Base-by-base conservation (phyloP, 2,888 invertebrate species). In the Mythimna impura region DNA sequence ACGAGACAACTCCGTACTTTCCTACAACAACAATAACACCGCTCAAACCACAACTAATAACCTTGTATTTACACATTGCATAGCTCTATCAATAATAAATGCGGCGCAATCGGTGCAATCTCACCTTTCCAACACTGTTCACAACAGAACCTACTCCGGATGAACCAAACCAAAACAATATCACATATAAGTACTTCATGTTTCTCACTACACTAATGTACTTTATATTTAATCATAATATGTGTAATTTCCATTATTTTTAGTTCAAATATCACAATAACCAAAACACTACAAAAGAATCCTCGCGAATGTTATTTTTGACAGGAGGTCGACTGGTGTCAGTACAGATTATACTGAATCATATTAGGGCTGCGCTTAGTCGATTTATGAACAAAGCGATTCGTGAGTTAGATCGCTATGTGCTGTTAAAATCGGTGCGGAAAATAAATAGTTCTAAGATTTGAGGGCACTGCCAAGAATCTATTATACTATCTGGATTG, bases 1-100 rank as follows among this genome's bases (percentile, higher is more conserved):
- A 78, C 97, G 96, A 61, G 97, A 97, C 86, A 98, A 90, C 88
- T 97, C 98, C 8, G 97, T 97, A 88, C 94, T 97, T 84, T 96
- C 96, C 96, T 96, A 91, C 64, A 94, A 93, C 88, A 90, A 86
- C 79, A 76, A 84, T 77, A 81, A n/a, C 62, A 71, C 78, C 34
- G 52, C 70, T 75, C 50, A 73, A 65, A 69, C 75, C 60, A 62
- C 65, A 70, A 76, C 30, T 55, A 71, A 52, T 65, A 73, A 81
- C 79, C 78, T 81, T 79, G 71, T 75, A 70, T 68, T 76, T 62
- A 71, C 71, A 64, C 68, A 73, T 67, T 78, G 71, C 66, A 76
- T 73, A 78, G 70, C 43, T 61, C 52, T 72, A 69, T 73, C 50
- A 86, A 66, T 80, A 85, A 86, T 87, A 80, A 89, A 89, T 89